A percentile compares a stretch with the other conserved stretches of the same genome.
Evolutionary conservation across 2,113 vertebrate genomes (phyloP).

Genomic region (Coregonus clupeaformis): DNA sequence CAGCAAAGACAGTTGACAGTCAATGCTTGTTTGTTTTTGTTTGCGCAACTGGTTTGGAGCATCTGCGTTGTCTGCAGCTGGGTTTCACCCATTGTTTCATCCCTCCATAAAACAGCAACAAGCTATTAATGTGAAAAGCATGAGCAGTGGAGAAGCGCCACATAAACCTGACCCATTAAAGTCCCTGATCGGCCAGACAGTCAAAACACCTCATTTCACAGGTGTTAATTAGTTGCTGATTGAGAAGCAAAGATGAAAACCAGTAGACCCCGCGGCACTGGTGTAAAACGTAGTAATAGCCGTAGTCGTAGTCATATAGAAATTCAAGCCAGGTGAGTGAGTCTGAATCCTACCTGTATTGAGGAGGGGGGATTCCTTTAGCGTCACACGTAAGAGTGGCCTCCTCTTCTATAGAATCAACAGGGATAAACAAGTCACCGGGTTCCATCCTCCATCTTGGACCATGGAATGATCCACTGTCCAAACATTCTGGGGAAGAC

Average conservation of each 20-base stretch:
- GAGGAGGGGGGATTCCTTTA: conserved; percentile 68
- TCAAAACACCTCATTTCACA: neutral
- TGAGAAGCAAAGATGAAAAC: neutral
- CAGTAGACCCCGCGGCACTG: no score
- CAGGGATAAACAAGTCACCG: conserved; percentile 72
- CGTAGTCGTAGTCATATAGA: no score
- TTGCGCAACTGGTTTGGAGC: neutral
- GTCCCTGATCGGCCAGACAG: neutral
- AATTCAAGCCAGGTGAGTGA: neutral
- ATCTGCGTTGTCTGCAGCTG: no score
- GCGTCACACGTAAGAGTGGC: conserved; percentile 75
- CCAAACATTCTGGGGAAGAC: conserved; percentile 65
- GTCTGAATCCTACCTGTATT: conserved; percentile 66
- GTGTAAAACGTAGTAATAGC: neutral
- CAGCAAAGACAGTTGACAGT: neutral
- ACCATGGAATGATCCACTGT: conserved; percentile 71
- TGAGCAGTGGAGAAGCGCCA: neutral
- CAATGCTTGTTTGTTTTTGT: neutral
- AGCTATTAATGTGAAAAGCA: neutral
- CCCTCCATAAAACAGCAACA: neutral
- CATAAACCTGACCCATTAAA: neutral
- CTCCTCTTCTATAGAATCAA: conserved; percentile 73
- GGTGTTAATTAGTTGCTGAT: neutral
- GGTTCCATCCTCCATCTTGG: conserved; percentile 79
- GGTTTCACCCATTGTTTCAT: neutral